These are phyloP conservation scores for Pantherophis vulpinus DNA, from an alignment of 2,797 vertebrate species.

Conservation along the genomic window DNA sequence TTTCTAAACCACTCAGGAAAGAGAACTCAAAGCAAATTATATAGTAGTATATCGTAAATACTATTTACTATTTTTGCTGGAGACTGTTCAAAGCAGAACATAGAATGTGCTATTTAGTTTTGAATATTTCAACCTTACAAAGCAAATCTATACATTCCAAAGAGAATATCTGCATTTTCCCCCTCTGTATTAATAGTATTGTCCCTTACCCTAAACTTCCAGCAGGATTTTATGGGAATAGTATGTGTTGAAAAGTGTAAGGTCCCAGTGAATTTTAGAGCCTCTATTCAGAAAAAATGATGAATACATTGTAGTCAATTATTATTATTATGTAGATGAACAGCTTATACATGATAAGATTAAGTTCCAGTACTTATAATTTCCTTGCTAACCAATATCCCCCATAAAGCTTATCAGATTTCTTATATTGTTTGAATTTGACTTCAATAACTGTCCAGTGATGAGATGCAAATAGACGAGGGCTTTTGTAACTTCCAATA, in stretches of 20 bases:
- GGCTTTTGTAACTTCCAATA: background rate
- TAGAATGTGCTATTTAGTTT: background rate
- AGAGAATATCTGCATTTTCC: background rate
- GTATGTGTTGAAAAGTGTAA: background rate
- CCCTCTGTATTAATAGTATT: background rate
- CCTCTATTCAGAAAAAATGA: background rate
- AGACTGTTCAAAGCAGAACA: background rate
- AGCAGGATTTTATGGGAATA: background rate
- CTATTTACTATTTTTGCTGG: background rate
- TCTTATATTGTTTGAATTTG: background rate
- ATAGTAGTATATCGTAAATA: background rate
- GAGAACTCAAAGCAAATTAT: background rate
- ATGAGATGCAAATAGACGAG: background rate
- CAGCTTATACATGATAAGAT: background rate
- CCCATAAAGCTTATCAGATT: background rate
- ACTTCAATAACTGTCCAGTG: background rate
- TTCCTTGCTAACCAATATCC: background rate
- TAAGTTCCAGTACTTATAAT: background rate
- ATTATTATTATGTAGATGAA: background rate
- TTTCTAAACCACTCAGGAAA: background rate
- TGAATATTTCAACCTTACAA: background rate
- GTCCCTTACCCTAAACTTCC: background rate
- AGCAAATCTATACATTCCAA: background rate
- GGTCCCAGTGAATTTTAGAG: background rate
- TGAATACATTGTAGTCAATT: background rate